A percentile compares a stretch with the other conserved stretches of the same genome.
phyloP scores from a whole-genome alignment of 2,797 vertebrate species.

The Sebastes oblongus region DNA sequence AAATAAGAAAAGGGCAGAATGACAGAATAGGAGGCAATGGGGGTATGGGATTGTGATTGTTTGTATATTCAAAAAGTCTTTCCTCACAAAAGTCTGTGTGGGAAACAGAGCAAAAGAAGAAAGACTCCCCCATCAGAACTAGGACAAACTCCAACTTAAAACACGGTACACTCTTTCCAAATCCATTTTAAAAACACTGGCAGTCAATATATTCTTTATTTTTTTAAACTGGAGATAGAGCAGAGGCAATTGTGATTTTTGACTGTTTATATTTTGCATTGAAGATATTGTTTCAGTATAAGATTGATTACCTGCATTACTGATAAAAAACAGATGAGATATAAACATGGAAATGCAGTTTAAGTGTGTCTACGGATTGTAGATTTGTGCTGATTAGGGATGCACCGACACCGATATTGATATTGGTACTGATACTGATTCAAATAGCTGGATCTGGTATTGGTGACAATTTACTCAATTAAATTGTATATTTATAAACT shows the following conservation, averaged over 20 bases:
- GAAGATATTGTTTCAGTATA: not conserved
- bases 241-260: not conserved
- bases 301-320: not conserved
- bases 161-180: slow-evolving; percentile 4
- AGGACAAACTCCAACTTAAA: slow-evolving; percentile 30
- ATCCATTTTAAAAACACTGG: slow-evolving; percentile 12
- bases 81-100: slow-evolving; percentile 9
- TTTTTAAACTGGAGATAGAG: not conserved
- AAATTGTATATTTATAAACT: no score
- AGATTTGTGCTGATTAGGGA: not conserved
- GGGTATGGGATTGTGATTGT: slow-evolving; percentile 5
- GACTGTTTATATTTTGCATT: not conserved
- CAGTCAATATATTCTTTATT: not conserved
- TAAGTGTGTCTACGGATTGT: not conserved
- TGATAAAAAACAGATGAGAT: not conserved
- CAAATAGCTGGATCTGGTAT: no score
- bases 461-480: no score
- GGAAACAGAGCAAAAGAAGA: slow-evolving; percentile 33
- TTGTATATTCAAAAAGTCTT: slow-evolving; percentile 30
- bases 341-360: not conserved
- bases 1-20: slow-evolving; percentile 3
- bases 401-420: no score
- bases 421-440: no score
- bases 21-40: slow-evolving; percentile 5
- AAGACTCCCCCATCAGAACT: slow-evolving; percentile 18